These are phyloP conservation scores for Budorcas taxicolor DNA, from an alignment of 2,113 vertebrate genomes.

Conservation along the genomic window DNA sequence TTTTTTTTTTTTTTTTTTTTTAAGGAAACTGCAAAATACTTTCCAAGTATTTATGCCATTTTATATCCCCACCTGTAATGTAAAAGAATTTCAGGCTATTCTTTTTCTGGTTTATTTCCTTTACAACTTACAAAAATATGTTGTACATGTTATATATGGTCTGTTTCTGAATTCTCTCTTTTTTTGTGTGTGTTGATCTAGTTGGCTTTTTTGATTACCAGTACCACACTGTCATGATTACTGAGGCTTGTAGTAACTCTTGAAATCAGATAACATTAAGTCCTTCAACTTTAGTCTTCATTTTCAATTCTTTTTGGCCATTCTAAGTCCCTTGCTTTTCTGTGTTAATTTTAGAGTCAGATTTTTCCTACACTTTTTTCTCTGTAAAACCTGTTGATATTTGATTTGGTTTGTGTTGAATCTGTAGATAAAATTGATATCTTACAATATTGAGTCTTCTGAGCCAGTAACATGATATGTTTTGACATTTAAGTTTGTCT, in stretches of 20 bases:
- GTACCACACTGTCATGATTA: neutral
- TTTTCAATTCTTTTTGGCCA: neutral
- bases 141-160: neutral
- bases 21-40: neutral
- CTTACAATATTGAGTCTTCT: neutral
- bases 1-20: neutral
- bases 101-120: neutral
- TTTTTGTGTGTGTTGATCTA: neutral
- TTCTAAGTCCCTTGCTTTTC: neutral
- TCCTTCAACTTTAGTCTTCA: neutral
- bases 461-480: neutral
- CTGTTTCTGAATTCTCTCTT: neutral
- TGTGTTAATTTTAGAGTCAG: neutral
- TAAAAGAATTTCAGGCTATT: neutral
- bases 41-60: neutral
- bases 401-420: neutral
- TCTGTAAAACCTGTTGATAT: neutral
- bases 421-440: neutral
- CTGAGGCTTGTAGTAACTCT: neutral
- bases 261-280: neutral
- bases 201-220: neutral
- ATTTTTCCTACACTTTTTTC: neutral
- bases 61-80: neutral
- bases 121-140: neutral
- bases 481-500: neutral